phyloP scores from a whole-genome alignment of 1,140 invertebrate species.

The Agrypnia vestita region DNA sequence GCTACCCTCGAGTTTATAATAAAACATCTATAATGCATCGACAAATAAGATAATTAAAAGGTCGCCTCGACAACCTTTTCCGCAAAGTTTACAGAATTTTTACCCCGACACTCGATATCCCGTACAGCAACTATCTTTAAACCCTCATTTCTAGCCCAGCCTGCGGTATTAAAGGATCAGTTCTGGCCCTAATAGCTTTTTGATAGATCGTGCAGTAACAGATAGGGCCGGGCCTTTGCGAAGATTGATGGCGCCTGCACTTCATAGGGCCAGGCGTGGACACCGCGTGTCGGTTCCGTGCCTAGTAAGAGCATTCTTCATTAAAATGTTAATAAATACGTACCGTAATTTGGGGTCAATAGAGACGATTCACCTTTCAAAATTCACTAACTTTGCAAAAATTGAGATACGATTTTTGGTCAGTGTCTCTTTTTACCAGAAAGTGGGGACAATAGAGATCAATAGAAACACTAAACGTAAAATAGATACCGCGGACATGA shows the following conservation, averaged over 20 bases:
- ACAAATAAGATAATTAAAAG: neutral
- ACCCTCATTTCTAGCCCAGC: neutral
- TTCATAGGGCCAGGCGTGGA: neutral
- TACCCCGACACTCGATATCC: slow-evolving; percentile 13
- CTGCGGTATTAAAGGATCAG: slow-evolving; percentile 34
- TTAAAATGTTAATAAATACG: neutral
- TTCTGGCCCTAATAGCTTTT: slow-evolving; percentile 53
- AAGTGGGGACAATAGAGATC: no score
- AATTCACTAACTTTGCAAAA: no score
- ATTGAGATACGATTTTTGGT: no score
- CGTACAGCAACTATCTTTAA: neutral
- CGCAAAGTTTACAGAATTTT: neutral
- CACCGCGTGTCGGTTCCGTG: neutral
- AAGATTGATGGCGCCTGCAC: slow-evolving; percentile 50
- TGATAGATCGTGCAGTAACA: slow-evolving; percentile 55
- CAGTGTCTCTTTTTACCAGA: no score
- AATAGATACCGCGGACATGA: no score
- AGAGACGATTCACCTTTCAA: no score
- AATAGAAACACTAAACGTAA: no score
- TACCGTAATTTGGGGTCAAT: no score
- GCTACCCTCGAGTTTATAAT: neutral
- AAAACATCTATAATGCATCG: neutral
- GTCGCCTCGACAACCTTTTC: neutral
- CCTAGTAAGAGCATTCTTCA: neutral
- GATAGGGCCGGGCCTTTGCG: slow-evolving; percentile 38